Evolutionary conservation across 2,797 vertebrate species (phyloP).

Genomic region (Anolis apletophallus): DNA sequence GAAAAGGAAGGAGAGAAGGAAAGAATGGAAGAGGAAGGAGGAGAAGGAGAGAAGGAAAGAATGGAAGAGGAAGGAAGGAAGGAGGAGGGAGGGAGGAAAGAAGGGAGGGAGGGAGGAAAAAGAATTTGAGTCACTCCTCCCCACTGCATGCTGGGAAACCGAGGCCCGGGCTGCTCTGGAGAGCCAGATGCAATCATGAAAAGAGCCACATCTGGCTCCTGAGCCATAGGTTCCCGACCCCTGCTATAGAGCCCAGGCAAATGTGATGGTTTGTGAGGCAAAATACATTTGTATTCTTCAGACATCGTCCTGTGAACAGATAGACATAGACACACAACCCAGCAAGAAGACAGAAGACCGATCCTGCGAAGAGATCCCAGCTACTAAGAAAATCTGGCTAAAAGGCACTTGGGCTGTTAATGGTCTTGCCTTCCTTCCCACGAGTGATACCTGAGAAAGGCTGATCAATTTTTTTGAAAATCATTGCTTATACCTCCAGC

Average conservation of each 20-base stretch:
- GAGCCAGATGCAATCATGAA: no score
- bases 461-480: neutral
- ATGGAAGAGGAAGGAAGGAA: no score
- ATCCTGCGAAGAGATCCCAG: neutral
- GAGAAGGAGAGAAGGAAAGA: no score
- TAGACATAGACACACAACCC: neutral
- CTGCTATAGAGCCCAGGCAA: neutral
- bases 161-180: no score
- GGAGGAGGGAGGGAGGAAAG: no score
- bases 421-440: neutral
- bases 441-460: neutral
- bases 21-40: no score
- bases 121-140: no score
- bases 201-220: no score
- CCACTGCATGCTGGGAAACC: no score
- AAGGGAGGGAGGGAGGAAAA: no score
- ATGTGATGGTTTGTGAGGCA: neutral
- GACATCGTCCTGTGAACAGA: neutral
- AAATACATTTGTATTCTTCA: neutral
- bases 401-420: neutral
- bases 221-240: no score
- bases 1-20: no score
- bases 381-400: neutral
- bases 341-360: neutral
- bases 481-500: neutral